A percentile compares a stretch with the other conserved stretches of the same genome.
Evolutionary conservation across 2,797 vertebrate genomes (phyloP).

Genomic region (Anas flavirostris): DNA sequence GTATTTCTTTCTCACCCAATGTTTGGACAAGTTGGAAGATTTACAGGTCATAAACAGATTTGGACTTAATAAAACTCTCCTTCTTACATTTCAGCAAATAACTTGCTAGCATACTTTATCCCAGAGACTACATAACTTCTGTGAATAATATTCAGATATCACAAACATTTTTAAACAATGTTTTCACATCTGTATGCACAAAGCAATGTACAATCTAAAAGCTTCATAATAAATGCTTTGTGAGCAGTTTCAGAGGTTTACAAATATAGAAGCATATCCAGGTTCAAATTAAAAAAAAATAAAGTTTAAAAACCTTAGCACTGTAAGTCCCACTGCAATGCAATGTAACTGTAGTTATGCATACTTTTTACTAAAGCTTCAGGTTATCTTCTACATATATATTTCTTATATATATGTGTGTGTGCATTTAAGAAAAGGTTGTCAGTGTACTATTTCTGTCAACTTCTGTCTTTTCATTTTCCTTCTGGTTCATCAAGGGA

Average conservation of each 20-base stretch:
- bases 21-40: not conserved
- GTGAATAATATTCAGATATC: not conserved
- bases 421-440: not conserved
- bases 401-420: too few relatives aligned
- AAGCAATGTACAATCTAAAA: not conserved
- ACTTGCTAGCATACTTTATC: not conserved
- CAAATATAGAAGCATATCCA: not conserved
- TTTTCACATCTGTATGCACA: not conserved
- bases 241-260: not conserved
- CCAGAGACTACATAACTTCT: not conserved
- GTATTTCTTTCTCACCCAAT: not conserved
- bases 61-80: not conserved
- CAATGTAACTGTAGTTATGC: not conserved
- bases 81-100: not conserved
- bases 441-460: not conserved
- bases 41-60: not conserved
- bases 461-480: not conserved
- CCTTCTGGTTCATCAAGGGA: not conserved
- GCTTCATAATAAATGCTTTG: not conserved
- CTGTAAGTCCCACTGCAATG: not conserved
- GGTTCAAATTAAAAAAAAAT: not conserved
- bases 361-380: not conserved
- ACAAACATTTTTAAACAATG: slow-evolving; percentile 4
- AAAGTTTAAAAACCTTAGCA: not conserved
- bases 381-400: not conserved